Base-by-base conservation (phyloP, 2,113 vertebrate genomes). In the Dicerorhinus sumatrensis region DNA sequence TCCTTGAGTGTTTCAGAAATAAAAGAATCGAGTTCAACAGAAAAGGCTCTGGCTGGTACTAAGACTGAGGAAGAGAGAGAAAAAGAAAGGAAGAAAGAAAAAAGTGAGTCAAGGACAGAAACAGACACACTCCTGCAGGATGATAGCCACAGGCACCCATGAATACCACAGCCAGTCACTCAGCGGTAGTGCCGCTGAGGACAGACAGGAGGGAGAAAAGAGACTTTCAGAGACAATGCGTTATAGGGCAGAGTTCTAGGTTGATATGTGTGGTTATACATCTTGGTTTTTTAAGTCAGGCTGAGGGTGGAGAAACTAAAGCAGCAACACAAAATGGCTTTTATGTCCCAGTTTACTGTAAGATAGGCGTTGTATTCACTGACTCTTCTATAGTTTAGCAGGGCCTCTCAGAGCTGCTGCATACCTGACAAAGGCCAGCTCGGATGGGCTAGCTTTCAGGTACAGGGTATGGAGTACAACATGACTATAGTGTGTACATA, bases 81-180 rank as follows among this genome's bases (percentile, higher is more conserved):
- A 42, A 82, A 89, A 81, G 89, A 94, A 98, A 94, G 97, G 97
- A 98, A 97, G 91, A 97, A 92, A 98, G 96, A 94, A 98, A 98
- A 98, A 98, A 98, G 96, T 98, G 98, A 99, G 98, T 99, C 98
- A 99, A 99, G 99, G 99, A 99, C 99, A 98, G 97, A 98, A 98
- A 86, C 98, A 97, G 98, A 98, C 97, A 96, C 98, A 82, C 96
- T 98, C 97, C 69, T 95, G 93, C 88, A 95, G 97, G 96, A 98
- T 96, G 98, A 98, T 87, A 98, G 97, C 95, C 97, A 60, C 96
- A 92, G 85, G 96, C 58, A 80, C 82, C 98, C 4, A 2, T 97
- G 97, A 98, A 99, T 98, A 98, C 97, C 98, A 94, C 97, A 98
- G 97, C 97, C 98, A 97, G 97, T 98, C 98, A 96, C 97, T 98